phyloP scores from a whole-genome alignment of 2,797 vertebrate genomes.

The Catharus ustulatus region DNA sequence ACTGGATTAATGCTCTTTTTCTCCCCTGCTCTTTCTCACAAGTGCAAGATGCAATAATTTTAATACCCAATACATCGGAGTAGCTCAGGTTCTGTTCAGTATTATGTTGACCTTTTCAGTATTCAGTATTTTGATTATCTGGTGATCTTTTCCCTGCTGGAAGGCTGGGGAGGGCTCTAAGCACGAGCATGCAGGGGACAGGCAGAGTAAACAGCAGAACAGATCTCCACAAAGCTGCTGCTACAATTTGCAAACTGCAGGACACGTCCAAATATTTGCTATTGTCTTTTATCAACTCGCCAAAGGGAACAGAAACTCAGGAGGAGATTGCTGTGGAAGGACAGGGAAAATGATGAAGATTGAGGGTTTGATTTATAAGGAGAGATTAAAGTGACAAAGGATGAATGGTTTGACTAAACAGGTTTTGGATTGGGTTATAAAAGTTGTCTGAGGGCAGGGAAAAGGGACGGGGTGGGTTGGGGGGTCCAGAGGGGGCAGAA shows the following conservation, averaged over 20 bases:
- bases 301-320: not conserved
- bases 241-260: not conserved
- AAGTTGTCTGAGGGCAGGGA: not conserved
- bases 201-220: not conserved
- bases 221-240: not conserved
- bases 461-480: not conserved
- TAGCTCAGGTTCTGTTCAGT: not conserved
- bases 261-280: not conserved
- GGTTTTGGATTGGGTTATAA: not conserved
- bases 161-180: not conserved
- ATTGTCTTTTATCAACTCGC: not conserved
- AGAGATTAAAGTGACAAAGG: not conserved
- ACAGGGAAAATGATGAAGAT: not conserved
- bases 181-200: not conserved
- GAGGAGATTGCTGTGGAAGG: not conserved
- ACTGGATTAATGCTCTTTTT: not conserved
- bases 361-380: not conserved
- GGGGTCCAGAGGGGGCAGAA: not conserved
- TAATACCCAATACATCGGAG: not conserved
- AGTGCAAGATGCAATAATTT: not conserved
- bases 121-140: conserved; percentile 38
- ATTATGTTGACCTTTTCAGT: conserved; percentile 36
- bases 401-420: not conserved
- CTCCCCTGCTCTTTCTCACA: not conserved
- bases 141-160: not conserved